phyloP scores from a whole-genome alignment of 2,888 invertebrate species.

The Lepetodrilus schrolli region DNA sequence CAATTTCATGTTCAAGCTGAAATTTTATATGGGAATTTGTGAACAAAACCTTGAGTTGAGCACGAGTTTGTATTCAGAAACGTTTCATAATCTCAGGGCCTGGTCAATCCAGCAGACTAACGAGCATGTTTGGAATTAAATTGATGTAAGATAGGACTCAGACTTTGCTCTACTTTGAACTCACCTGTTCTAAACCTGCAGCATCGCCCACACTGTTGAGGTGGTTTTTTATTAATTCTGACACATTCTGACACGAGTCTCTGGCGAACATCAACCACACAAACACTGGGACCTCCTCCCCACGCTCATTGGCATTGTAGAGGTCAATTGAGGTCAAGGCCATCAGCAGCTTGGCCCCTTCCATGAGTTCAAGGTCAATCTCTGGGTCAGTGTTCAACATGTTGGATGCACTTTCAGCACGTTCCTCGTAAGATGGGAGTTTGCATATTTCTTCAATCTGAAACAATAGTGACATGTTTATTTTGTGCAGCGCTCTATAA shows the following conservation, averaged over 20 bases:
- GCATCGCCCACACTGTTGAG: slow-evolving; percentile 75
- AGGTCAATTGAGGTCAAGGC: slow-evolving; percentile 73
- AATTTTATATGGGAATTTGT: no score
- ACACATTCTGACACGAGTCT: slow-evolving; percentile 72
- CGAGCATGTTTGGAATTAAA: no score
- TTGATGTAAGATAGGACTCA: no score
- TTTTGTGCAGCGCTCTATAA: no score
- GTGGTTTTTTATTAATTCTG: slow-evolving; percentile 74
- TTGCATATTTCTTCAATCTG: slow-evolving; percentile 60
- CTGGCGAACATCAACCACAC: slow-evolving; percentile 75
- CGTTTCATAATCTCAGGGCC: no score
- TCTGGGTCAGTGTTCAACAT: slow-evolving; percentile 67
- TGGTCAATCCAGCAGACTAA: no score
- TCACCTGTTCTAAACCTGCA: slow-evolving; percentile 76
- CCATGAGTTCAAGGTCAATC: slow-evolving; percentile 72
- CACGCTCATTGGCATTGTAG: slow-evolving; percentile 58
- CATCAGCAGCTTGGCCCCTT: slow-evolving; percentile 76
- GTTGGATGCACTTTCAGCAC: slow-evolving; percentile 51
- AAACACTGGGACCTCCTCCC: slow-evolving; percentile 74
- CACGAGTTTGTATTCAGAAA: no score
- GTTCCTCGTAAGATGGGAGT: slow-evolving; percentile 48
- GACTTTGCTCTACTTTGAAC: no score
- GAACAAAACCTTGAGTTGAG: no score
- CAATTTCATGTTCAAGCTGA: no score
- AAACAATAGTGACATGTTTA: no score